These are phyloP conservation scores for Cylloceria caligata DNA, from an alignment of 2,888 invertebrate species.

Conservation along the genomic window DNA sequence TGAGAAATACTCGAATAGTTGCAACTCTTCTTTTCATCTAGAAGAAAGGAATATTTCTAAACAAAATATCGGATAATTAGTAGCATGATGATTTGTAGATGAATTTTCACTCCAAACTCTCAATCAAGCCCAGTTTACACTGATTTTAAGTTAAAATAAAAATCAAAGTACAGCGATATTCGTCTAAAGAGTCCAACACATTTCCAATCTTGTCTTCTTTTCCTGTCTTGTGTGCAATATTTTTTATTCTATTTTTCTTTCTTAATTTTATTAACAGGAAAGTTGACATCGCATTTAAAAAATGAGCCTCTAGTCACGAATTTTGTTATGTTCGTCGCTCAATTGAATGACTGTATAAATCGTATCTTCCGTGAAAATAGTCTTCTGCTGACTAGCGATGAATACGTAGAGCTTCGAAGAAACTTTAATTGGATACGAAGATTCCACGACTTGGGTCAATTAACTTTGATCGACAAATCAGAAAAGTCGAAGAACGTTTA, in stretches of 20 bases:
- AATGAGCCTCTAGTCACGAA: conserved; percentile 86
- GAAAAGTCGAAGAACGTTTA: conserved; percentile 68
- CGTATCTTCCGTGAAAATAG: conserved; percentile 79
- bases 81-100: too few relatives aligned
- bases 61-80: too few relatives aligned
- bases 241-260: conserved; percentile 8
- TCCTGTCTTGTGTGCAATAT: background rate
- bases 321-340: conserved; percentile 85
- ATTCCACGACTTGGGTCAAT: conserved; percentile 84
- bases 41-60: too few relatives aligned
- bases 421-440: conserved; percentile 86
- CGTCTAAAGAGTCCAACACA: background rate
- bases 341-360: conserved; percentile 85
- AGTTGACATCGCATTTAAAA: conserved; percentile 85
- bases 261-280: conserved; percentile 78
- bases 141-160: background rate
- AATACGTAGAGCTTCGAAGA: conserved; percentile 84
- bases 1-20: too few relatives aligned
- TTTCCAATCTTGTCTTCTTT: background rate
- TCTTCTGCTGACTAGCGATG: conserved; percentile 55
- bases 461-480: conserved; percentile 79
- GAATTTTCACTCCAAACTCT: too few relatives aligned
- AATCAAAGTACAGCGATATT: background rate
- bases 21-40: too few relatives aligned
- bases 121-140: background rate